Evolutionary conservation across 2,888 invertebrate species (phyloP).

Genomic region (Drosophila buzzatii): DNA sequence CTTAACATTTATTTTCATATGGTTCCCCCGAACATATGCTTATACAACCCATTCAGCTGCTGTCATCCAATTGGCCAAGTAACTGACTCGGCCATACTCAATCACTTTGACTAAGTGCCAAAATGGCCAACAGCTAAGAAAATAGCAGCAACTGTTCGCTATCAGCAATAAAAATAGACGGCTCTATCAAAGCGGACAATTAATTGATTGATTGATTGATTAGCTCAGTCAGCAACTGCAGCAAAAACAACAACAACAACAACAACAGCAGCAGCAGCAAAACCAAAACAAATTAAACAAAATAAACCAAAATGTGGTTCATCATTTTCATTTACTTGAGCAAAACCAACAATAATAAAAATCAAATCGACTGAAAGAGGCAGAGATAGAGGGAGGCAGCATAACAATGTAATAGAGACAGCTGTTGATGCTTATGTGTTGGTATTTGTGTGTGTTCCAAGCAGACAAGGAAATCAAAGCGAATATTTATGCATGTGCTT

Average conservation of each 20-base stretch:
- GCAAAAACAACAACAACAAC: slow-evolving; percentile 9
- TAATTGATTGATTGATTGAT: slow-evolving; percentile 80
- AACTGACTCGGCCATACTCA: slow-evolving; percentile 28
- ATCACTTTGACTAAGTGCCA: slow-evolving; percentile 62
- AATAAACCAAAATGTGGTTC: slow-evolving; percentile 53
- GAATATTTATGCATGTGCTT: slow-evolving; percentile 65
- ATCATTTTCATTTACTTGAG: slow-evolving; percentile 71
- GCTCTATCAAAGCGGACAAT: slow-evolving; percentile 50
- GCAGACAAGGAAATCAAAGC: slow-evolving; percentile 45
- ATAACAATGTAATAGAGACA: background rate
- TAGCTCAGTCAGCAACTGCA: slow-evolving; percentile 42
- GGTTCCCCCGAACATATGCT: background rate
- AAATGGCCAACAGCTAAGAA: slow-evolving; percentile 55
- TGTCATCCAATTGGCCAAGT: slow-evolving; percentile 4
- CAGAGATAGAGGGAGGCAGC: background rate
- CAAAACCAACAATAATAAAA: slow-evolving; percentile 42
- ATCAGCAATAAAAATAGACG: slow-evolving; percentile 72
- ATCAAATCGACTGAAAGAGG: slow-evolving; percentile 11
- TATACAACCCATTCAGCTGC: slow-evolving; percentile 14
- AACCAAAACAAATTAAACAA: slow-evolving; percentile 41
- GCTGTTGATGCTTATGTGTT: background rate
- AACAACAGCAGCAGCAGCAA: slow-evolving; percentile 3
- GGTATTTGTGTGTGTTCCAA: background rate
- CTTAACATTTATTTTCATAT: background rate
- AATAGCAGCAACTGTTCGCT: slow-evolving; percentile 54